A percentile compares a stretch with the other conserved stretches of the same genome.
phyloP scores from a whole-genome alignment of 1,140 invertebrate genomes.

The Aphelenchoides avenae region DNA sequence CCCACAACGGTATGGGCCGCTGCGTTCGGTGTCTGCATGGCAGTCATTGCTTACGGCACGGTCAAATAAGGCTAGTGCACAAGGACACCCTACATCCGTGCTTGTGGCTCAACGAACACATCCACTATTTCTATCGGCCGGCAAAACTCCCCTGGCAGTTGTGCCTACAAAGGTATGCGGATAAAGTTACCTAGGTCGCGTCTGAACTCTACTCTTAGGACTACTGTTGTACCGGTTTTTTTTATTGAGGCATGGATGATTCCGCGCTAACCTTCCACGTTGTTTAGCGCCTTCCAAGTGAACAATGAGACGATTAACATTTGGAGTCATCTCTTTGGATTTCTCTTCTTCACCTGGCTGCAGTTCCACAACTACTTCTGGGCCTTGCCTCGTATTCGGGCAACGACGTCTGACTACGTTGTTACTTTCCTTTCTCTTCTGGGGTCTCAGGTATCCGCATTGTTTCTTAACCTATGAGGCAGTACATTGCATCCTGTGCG shows the following conservation, averaged over 20 bases:
- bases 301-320: conserved; percentile 95
- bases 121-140: conserved; percentile 49
- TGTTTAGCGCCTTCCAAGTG: conserved; percentile 81
- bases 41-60: conserved; percentile 27
- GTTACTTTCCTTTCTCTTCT: conserved; percentile 74
- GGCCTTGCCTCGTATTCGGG: conserved; percentile 55
- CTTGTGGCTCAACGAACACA: conserved; percentile 55
- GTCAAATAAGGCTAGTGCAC: conserved; percentile 24
- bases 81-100: conserved; percentile 22
- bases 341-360: conserved; percentile 76
- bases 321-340: conserved; percentile 89
- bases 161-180: conserved; percentile 42
- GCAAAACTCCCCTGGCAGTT: conserved; percentile 41
- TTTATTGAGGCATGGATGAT: neutral
- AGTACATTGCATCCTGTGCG: neutral
- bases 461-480: conserved; percentile 44
- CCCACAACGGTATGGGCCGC: too few relatives aligned
- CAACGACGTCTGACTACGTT: conserved; percentile 68
- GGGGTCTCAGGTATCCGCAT: conserved; percentile 63
- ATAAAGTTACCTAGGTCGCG: conserved; percentile 6
- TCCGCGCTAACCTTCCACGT: neutral
- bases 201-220: conserved; percentile 4
- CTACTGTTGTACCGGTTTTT: neutral
- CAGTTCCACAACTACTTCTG: conserved; percentile 76
- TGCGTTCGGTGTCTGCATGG: conserved; percentile 20